These are phyloP conservation scores for Dicaeum eximium DNA, from an alignment of 2,113 vertebrate species.

Conservation along the genomic window DNA sequence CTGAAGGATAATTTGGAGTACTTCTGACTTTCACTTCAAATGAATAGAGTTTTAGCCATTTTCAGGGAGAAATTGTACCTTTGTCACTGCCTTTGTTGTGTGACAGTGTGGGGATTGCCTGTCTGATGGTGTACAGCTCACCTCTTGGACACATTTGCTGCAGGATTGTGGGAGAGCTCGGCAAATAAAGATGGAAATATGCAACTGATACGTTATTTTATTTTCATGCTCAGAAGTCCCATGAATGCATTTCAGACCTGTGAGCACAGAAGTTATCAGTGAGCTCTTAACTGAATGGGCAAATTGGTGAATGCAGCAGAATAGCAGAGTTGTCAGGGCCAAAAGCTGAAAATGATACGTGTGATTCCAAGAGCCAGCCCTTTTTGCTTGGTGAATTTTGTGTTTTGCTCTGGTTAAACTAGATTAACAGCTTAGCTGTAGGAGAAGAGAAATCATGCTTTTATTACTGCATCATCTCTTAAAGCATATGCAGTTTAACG, in stretches of 20 bases:
- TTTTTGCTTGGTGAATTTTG: neutral
- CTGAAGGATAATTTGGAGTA: neutral
- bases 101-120: neutral
- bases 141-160: neutral
- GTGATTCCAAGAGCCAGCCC: neutral
- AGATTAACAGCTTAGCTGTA: neutral
- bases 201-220: neutral
- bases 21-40: neutral
- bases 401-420: neutral
- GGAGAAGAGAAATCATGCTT: neutral
- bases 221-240: neutral
- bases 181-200: neutral
- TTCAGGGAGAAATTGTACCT: neutral
- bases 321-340: neutral
- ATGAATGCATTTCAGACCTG: neutral
- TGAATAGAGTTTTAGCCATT: neutral
- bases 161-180: neutral
- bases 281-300: neutral
- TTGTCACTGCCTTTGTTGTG: neutral
- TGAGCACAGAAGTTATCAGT: neutral
- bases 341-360: neutral
- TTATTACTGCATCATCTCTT: neutral
- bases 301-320: neutral
- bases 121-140: neutral
- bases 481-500: neutral